A percentile compares a stretch with the other conserved stretches of the same genome.
These are phyloP conservation scores for Paramormyrops kingsleyae DNA, from an alignment of 2,113 vertebrate genomes.

Conservation along the genomic window DNA sequence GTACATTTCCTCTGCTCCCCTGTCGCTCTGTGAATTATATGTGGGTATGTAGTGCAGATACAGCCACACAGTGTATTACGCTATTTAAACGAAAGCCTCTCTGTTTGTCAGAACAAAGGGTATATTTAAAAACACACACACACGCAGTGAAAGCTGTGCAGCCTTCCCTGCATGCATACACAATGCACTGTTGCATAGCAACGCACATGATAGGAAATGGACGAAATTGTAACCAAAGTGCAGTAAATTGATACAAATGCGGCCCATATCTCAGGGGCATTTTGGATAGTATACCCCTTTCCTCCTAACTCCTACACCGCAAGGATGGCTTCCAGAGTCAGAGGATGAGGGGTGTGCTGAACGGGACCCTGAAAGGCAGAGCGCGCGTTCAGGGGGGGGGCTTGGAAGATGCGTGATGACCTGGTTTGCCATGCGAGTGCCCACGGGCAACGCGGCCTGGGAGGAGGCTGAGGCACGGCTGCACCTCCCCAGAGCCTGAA, in stretches of 20 bases:
- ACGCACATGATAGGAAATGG: slow-evolving; percentile 1
- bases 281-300: background rate
- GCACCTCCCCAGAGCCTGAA: background rate
- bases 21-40: background rate
- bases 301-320: background rate
- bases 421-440: background rate
- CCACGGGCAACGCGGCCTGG: background rate
- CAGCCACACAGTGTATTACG: background rate
- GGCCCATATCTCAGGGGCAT: background rate
- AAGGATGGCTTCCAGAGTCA: too few species aligned
- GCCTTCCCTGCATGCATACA: background rate
- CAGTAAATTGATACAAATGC: background rate
- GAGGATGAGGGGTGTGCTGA: background rate
- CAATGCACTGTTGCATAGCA: slow-evolving; percentile 10
- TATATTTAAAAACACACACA: background rate
- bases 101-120: background rate
- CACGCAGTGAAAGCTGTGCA: background rate
- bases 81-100: background rate
- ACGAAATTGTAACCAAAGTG: background rate
- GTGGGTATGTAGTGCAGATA: background rate
- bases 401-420: background rate
- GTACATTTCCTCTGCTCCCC: background rate
- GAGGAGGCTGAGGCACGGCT: too few species aligned
- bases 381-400: background rate
- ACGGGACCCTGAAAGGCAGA: background rate